phyloP scores from a whole-genome alignment of 2,113 vertebrate species.

The Upupa epops region DNA sequence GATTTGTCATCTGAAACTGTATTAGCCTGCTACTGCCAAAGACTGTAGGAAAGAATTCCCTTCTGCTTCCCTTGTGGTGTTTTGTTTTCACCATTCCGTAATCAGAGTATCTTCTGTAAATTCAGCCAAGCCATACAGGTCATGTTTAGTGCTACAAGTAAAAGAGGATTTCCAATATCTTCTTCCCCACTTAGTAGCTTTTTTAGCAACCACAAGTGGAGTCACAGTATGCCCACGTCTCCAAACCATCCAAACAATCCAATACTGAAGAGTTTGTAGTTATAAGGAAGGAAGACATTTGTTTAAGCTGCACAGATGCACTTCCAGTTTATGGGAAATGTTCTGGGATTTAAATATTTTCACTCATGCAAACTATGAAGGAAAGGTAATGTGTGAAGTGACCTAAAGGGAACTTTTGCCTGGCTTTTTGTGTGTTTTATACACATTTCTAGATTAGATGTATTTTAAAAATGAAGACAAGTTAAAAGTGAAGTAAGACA shows the following conservation, averaged over 20 bases:
- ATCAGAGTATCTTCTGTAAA: not conserved
- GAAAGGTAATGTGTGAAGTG: not conserved
- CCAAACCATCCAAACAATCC: not conserved
- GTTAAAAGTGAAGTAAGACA: conserved; percentile 73
- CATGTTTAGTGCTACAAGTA: not conserved
- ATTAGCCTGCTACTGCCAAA: not conserved
- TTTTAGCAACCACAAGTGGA: not conserved
- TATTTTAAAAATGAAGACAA: conserved; percentile 65
- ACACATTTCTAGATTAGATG: conserved; percentile 11
- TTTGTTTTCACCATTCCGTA: not conserved
- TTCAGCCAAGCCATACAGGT: not conserved
- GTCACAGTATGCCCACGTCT: not conserved
- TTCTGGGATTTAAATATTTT: not conserved
- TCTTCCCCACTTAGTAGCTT: not conserved
- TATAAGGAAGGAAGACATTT: not conserved
- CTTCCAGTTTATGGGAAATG: not conserved
- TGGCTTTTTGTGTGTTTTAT: conserved; percentile 30
- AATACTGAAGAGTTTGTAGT: not conserved
- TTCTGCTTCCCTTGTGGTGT: not conserved
- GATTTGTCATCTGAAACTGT: not conserved
- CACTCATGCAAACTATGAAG: not conserved
- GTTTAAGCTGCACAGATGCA: not conserved
- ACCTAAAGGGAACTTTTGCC: not conserved
- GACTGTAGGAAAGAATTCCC: not conserved
- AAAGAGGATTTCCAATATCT: not conserved